A percentile compares a stretch with the other conserved stretches of the same genome.
These are phyloP conservation scores for Sebastes trivittatus DNA, from an alignment of 2,797 vertebrate species.

Conservation along the genomic window DNA sequence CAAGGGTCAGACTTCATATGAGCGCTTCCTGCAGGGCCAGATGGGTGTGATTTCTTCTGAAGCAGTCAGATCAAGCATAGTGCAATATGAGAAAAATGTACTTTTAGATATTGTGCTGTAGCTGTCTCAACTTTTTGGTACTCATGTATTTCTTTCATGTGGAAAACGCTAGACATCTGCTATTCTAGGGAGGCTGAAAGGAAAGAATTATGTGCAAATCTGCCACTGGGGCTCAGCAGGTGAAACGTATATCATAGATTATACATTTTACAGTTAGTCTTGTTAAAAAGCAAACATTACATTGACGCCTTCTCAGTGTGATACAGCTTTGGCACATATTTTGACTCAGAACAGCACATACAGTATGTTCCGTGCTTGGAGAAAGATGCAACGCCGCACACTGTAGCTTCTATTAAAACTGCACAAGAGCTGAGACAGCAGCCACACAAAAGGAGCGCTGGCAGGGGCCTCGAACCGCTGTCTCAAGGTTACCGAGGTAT, in stretches of 20 bases:
- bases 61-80: conserved; percentile 11
- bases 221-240: background rate
- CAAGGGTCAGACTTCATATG: conserved; percentile 22
- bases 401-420: conserved; percentile 41
- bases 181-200: background rate
- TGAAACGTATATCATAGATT: background rate
- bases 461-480: conserved; percentile 58
- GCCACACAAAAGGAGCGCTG: conserved; percentile 52
- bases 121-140: background rate
- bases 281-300: background rate
- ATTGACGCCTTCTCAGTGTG: background rate
- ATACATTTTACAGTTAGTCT: conserved; percentile 1
- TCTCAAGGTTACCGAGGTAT: conserved; percentile 79
- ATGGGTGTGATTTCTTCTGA: conserved; percentile 29
- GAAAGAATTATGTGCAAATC: conserved; percentile 1
- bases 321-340: conserved; percentile 19
- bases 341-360: conserved; percentile 5
- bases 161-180: conserved; percentile 11
- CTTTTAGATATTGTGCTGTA: conserved; percentile 12
- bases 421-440: conserved; percentile 36
- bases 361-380: background rate
- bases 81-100: conserved; percentile 1
- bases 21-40: conserved; percentile 4
- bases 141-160: conserved; percentile 14
- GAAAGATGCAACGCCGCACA: background rate